phyloP scores from a whole-genome alignment of 1,140 invertebrate genomes.

The Gryllus bimaculatus region DNA sequence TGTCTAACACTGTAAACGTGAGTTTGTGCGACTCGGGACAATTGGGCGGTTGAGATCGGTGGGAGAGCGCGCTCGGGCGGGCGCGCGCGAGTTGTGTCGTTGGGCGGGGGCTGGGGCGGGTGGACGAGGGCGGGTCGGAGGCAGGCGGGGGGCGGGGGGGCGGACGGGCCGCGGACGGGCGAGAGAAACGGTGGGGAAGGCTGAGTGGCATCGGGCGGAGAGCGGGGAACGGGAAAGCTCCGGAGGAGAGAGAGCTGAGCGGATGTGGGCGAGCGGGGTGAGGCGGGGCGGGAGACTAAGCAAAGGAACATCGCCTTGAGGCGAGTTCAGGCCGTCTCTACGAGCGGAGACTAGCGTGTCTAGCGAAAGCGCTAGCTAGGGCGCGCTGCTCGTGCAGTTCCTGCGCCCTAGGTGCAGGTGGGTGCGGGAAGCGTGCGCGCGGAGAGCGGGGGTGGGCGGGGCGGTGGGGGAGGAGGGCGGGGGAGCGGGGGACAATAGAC shows the following conservation, averaged over 20 bases:
- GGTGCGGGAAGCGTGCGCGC: background rate
- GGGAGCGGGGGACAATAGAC: too few relatives aligned
- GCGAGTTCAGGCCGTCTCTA: background rate
- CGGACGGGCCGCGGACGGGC: background rate
- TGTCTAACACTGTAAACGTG: constrained; percentile 10
- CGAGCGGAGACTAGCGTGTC: background rate
- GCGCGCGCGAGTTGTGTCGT: too few relatives aligned
- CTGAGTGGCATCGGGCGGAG: background rate
- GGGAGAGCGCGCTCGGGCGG: background rate
- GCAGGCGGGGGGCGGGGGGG: too few relatives aligned
- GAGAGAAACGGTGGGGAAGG: background rate
- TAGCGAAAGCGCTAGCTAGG: background rate
- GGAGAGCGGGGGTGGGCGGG: background rate
- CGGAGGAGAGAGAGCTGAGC: background rate
- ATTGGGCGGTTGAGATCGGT: background rate
- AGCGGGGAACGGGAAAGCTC: background rate
- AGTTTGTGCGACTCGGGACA: constrained; percentile 9
- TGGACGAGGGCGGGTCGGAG: too few relatives aligned
- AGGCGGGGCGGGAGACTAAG: background rate
- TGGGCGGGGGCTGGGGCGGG: too few relatives aligned
- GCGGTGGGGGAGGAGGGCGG: too few relatives aligned
- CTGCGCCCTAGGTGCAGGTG: background rate
- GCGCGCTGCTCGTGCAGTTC: background rate
- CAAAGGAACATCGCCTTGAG: background rate
- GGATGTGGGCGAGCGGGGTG: too few relatives aligned